These are phyloP conservation scores for Syrmaticus mikado DNA, from an alignment of 2,113 vertebrate genomes.

Conservation along the genomic window DNA sequence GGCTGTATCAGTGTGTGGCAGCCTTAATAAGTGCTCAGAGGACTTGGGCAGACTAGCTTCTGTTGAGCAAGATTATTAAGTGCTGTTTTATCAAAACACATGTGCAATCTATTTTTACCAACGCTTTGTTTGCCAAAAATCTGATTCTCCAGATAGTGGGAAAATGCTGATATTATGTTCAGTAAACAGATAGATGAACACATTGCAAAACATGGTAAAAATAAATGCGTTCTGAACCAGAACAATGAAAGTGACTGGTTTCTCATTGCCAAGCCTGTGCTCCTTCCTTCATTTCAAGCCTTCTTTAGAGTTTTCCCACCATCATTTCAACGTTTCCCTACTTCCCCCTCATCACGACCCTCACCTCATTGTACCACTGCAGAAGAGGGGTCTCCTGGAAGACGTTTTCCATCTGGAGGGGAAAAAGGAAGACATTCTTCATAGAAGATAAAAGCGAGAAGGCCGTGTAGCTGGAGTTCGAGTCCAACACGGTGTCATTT, in stretches of 20 bases:
- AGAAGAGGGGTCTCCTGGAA: slow-evolving; percentile 79
- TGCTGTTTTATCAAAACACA: not conserved
- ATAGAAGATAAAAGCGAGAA: slow-evolving; percentile 76
- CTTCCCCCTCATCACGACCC: not conserved
- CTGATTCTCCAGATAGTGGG: not conserved
- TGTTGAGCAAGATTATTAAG: slow-evolving; percentile 4
- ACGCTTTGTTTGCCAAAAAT: not conserved
- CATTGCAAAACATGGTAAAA: not conserved
- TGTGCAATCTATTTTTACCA: not conserved
- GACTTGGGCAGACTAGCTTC: not conserved
- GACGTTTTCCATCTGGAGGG: slow-evolving; percentile 76
- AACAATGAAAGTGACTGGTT: not conserved
- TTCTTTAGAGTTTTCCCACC: rapidly evolving
- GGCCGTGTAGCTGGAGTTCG: slow-evolving; percentile 43
- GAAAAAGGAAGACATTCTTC: slow-evolving; percentile 80
- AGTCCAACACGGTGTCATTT: not conserved
- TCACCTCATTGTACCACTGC: slow-evolving; percentile 76
- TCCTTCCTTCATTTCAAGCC: not conserved
- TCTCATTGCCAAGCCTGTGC: rapidly evolving
- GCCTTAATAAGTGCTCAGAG: not conserved
- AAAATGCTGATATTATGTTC: not conserved
- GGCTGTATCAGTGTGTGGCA: not conserved
- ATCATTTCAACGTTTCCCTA: rapidly evolving
- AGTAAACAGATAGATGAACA: slow-evolving; percentile 1
- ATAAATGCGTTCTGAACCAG: not conserved